phyloP scores from a whole-genome alignment of 2,113 vertebrate species.

The Takifugu flavidus region DNA sequence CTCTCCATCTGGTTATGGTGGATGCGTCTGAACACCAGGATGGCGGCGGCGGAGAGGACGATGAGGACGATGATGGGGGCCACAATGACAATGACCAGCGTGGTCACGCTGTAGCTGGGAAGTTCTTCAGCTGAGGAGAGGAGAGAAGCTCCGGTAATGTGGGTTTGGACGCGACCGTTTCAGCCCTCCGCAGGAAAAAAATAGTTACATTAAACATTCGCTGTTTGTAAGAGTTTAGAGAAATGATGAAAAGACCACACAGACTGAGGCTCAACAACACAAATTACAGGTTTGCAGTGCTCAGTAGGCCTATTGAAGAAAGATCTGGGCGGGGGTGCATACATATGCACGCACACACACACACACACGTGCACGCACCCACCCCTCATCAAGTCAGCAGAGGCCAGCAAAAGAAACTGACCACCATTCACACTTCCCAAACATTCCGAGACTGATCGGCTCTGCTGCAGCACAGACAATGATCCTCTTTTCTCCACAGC shows the following conservation, averaged over 20 bases:
- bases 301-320: slow-evolving; percentile 20
- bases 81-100: slow-evolving; percentile 82
- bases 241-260: slow-evolving; percentile 43
- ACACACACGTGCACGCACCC: not conserved
- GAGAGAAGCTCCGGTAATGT: slow-evolving; percentile 8
- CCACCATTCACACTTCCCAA: slow-evolving; percentile 59
- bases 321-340: slow-evolving; percentile 2
- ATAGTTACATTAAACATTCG: too few species aligned
- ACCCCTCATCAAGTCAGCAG: slow-evolving; percentile 25
- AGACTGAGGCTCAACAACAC: slow-evolving; percentile 12
- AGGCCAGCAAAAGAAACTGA: slow-evolving; percentile 41
- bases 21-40: slow-evolving; percentile 85
- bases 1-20: slow-evolving; percentile 90
- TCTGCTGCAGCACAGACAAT: slow-evolving; percentile 52
- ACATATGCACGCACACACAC: not conserved
- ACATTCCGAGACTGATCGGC: slow-evolving; percentile 49
- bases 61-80: slow-evolving; percentile 83
- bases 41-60: slow-evolving; percentile 80
- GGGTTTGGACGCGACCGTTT: not conserved
- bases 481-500: slow-evolving; percentile 49
- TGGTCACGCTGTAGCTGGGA: slow-evolving; percentile 82
- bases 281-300: slow-evolving; percentile 20
- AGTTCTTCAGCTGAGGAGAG: slow-evolving; percentile 70
- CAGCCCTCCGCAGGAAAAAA: not conserved
- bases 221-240: not conserved